Conservation (phyloP, 2,888 invertebrate species). For the Meiosimyza decipiens region DNA sequence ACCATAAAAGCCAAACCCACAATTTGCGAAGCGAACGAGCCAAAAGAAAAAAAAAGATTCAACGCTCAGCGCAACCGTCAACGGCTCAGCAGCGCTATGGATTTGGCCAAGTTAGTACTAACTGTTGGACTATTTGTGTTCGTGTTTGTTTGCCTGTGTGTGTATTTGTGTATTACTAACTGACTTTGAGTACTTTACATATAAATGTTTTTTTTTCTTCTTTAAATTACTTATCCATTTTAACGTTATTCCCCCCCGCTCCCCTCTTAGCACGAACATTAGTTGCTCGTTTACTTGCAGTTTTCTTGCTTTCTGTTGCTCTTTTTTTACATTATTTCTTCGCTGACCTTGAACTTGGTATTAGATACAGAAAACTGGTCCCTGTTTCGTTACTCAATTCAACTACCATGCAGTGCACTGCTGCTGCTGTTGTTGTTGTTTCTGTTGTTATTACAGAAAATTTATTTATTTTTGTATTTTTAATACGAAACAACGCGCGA, state of each 20-base stretch:
- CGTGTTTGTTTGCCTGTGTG: background rate
- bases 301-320: conserved; percentile 37
- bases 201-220: background rate
- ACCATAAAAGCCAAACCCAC: too few species aligned
- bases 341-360: conserved; percentile 52
- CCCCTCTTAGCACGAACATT: background rate
- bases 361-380: conserved; percentile 47
- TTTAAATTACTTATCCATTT: background rate
- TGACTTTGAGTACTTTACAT: conserved; percentile 5
- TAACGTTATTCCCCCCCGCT: background rate
- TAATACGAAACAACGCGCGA: too few species aligned
- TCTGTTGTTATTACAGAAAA: conserved; percentile 11
- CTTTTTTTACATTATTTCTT: conserved; percentile 42
- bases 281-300: background rate
- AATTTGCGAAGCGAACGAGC: too few species aligned
- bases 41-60: too few species aligned
- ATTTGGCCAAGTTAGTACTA: conserved; percentile 18
- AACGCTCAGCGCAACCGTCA: too few species aligned
- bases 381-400: conserved; percentile 26
- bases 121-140: conserved; percentile 9
- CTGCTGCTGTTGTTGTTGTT: conserved; percentile 7
- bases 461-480: background rate
- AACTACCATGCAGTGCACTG: conserved; percentile 17
- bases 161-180: conserved; percentile 4
- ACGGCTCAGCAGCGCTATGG: background rate